A percentile compares a stretch with the other conserved stretches of the same genome.
Evolutionary conservation across 2,113 vertebrate genomes (phyloP).

Genomic region (Semicossyphus pulcher): DNA sequence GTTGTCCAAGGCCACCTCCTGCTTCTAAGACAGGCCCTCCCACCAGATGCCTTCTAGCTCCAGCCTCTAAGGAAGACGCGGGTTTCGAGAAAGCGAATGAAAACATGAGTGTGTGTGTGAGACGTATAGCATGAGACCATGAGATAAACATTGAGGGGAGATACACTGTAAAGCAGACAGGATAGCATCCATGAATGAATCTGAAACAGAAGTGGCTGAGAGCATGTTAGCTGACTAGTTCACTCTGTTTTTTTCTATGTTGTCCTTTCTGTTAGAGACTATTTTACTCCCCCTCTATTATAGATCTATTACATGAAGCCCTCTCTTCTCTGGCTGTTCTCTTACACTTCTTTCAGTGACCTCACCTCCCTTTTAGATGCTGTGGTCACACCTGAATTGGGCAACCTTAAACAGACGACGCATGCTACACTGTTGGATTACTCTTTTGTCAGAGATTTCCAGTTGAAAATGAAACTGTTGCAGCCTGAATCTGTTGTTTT

Average conservation of each 20-base stretch:
- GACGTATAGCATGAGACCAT: conserved; percentile 58
- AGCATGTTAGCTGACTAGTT: conserved; percentile 74
- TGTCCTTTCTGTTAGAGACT: conserved; percentile 53
- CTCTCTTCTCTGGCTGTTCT: conserved; percentile 63
- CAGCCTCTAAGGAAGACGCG: conserved; percentile 63
- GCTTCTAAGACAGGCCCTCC: conserved; percentile 67
- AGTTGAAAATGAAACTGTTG: conserved; percentile 1
- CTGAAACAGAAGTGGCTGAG: conserved; percentile 52
- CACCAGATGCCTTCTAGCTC: conserved; percentile 81
- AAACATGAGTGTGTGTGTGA: conserved; percentile 39
- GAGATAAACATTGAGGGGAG: conserved; percentile 29
- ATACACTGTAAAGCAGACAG: conserved; percentile 36
- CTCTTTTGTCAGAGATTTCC: conserved; percentile 17
- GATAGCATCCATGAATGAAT: conserved; percentile 42
- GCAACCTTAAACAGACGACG: conserved; percentile 32
- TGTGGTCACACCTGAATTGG: conserved; percentile 52
- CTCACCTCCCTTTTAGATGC: conserved; percentile 41
- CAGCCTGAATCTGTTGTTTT: conserved; percentile 28
- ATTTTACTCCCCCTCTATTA: conserved; percentile 47
- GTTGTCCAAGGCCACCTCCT: conserved; percentile 53
- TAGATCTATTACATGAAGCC: conserved; percentile 64
- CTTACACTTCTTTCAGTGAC: conserved; percentile 55
- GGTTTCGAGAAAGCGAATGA: conserved; percentile 46
- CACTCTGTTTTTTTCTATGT: conserved; percentile 60
- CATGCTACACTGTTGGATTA: conserved; percentile 51